phyloP scores from a whole-genome alignment of 1,140 invertebrate genomes.

The Caerostris extrusa region DNA sequence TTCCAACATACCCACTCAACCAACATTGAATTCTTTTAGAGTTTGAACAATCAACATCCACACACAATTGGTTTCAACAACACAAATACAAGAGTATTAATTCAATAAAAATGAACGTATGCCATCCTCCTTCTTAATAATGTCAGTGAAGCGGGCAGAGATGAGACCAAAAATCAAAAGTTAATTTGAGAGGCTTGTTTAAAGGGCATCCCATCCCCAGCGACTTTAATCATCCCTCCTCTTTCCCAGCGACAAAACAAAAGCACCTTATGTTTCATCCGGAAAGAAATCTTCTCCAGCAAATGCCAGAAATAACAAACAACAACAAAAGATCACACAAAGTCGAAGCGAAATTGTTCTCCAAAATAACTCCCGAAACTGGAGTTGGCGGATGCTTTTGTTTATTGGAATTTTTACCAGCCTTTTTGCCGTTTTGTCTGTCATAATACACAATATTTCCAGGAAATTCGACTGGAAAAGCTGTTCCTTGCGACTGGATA shows the following conservation, averaged over 20 bases:
- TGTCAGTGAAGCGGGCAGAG: not conserved
- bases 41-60: not conserved
- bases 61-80: not conserved
- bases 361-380: constrained; percentile 24
- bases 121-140: not conserved
- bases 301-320: constrained; percentile 14
- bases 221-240: constrained; percentile 32
- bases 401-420: not conserved
- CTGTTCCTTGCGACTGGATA: constrained; percentile 14
- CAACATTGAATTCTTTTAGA: not conserved
- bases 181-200: constrained; percentile 19
- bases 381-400: not conserved
- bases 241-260: not conserved
- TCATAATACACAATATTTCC: constrained; percentile 4
- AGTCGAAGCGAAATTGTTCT: constrained; percentile 1
- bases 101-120: constrained; percentile 8
- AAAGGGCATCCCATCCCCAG: constrained; percentile 7
- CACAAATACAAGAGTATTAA: not conserved
- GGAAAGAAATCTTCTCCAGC: not conserved
- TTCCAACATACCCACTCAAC: not conserved
- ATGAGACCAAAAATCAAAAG: not conserved
- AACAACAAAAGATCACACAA: not conserved
- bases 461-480: constrained; percentile 25
- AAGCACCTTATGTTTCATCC: constrained; percentile 30
- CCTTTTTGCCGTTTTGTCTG: not conserved